A percentile compares a stretch with the other conserved stretches of the same genome.
These are phyloP conservation scores for Acinonyx jubatus DNA, from an alignment of 2,113 vertebrate species.

Conservation along the genomic window DNA sequence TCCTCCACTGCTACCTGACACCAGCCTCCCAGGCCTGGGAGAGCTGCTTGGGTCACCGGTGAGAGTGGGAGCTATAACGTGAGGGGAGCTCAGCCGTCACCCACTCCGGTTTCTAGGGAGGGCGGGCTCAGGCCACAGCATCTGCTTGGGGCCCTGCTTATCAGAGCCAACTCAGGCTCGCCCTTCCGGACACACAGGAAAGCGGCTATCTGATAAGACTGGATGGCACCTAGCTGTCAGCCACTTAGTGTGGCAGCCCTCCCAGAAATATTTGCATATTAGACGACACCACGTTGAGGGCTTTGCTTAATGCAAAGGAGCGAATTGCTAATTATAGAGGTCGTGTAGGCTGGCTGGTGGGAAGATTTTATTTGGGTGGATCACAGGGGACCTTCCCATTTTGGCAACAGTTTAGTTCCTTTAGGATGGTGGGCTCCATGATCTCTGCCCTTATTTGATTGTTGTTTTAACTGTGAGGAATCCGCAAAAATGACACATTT, in stretches of 20 bases:
- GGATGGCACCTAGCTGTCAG: neutral
- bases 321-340: slow-evolving; percentile 41
- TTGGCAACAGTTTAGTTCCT: neutral
- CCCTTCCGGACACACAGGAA: slow-evolving; percentile 61
- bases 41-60: neutral
- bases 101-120: neutral
- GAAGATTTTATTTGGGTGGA: slow-evolving; percentile 10
- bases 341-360: neutral
- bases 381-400: neutral
- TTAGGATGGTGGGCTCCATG: neutral
- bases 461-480: neutral
- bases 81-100: neutral
- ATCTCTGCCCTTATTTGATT: neutral
- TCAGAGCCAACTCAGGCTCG: neutral
- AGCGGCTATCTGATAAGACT: slow-evolving; percentile 44
- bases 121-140: no score
- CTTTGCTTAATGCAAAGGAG: slow-evolving; percentile 9
- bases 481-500: neutral
- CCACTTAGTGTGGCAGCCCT: neutral
- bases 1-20: neutral
- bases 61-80: no score
- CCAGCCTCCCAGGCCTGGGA: neutral
- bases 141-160: neutral
- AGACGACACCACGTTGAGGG: neutral
- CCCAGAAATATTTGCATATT: slow-evolving; percentile 9